A percentile compares a stretch with the other conserved stretches of the same genome.
Conservation (phyloP, 1,140 invertebrate genomes). For the Brachionus manjavacas region DNA sequence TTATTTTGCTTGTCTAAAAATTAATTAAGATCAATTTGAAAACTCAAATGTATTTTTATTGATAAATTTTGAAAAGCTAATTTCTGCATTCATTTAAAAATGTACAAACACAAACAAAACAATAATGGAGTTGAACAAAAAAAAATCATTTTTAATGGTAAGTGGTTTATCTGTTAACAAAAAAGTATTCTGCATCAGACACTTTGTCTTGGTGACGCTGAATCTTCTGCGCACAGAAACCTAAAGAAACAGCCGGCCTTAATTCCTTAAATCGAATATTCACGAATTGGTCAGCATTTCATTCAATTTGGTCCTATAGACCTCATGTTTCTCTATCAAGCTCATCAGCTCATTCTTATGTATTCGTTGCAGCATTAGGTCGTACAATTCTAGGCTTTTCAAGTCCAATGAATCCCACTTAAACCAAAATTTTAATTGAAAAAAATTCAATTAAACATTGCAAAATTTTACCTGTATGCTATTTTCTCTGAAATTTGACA, state of each 20-base stretch:
- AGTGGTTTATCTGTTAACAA: neutral
- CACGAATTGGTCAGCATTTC: neutral
- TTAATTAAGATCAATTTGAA: too few species aligned
- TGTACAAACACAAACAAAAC: neutral
- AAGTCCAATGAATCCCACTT: neutral
- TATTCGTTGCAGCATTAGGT: neutral
- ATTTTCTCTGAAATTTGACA: neutral
- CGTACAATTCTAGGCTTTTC: neutral
- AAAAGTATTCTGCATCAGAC: neutral
- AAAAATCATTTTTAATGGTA: neutral
- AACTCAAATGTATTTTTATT: too few species aligned
- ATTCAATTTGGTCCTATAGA: neutral
- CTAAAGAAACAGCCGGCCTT: neutral
- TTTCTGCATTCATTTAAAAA: neutral
- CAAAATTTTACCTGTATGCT: neutral
- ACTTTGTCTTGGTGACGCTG: neutral
- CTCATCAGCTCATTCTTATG: constrained; percentile 8
- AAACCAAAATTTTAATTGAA: neutral
- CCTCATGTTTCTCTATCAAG: neutral
- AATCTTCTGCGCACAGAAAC: neutral
- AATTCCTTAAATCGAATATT: neutral
- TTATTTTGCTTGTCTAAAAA: too few species aligned
- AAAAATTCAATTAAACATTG: neutral
- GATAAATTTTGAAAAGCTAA: too few species aligned
- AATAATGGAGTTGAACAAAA: neutral